phyloP scores from a whole-genome alignment of 2,113 vertebrate genomes.

The Abramis brama region DNA sequence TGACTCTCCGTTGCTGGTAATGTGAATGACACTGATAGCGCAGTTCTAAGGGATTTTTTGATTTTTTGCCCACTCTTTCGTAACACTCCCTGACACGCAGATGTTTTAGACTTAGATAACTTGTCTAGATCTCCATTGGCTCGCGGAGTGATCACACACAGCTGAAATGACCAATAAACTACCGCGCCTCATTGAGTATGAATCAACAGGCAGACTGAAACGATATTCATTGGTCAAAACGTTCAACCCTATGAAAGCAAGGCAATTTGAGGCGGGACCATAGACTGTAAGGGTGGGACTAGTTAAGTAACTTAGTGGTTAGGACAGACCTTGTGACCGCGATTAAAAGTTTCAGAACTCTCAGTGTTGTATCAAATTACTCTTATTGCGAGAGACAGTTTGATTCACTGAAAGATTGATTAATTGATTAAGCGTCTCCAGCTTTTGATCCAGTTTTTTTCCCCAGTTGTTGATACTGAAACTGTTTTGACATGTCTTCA shows the following conservation, averaged over 20 bases:
- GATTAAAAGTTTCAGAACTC: background rate
- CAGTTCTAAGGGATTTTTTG: background rate
- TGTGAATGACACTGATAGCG: background rate
- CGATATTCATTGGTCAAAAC: slow-evolving; percentile 56
- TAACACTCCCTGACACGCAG: background rate
- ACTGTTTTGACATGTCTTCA: slow-evolving; percentile 64
- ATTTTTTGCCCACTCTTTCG: slow-evolving; percentile 26
- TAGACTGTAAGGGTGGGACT: background rate
- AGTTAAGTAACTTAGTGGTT: slow-evolving; percentile 59
- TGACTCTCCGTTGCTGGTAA: too few relatives aligned
- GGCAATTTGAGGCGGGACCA: background rate
- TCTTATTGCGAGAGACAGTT: background rate
- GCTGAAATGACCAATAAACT: slow-evolving; percentile 34
- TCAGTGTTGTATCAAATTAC: background rate
- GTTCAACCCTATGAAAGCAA: background rate
- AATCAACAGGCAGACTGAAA: background rate
- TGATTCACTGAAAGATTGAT: background rate
- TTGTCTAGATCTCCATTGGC: slow-evolving; percentile 19
- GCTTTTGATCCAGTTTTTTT: too few relatives aligned
- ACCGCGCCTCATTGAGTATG: background rate
- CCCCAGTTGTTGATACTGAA: background rate
- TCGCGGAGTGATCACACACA: background rate
- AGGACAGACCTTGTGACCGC: background rate
- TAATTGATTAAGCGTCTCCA: background rate
- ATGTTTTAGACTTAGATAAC: slow-evolving; percentile 48